Conservation (phyloP, 2,113 vertebrate species). For the Thermophis baileyi region DNA sequence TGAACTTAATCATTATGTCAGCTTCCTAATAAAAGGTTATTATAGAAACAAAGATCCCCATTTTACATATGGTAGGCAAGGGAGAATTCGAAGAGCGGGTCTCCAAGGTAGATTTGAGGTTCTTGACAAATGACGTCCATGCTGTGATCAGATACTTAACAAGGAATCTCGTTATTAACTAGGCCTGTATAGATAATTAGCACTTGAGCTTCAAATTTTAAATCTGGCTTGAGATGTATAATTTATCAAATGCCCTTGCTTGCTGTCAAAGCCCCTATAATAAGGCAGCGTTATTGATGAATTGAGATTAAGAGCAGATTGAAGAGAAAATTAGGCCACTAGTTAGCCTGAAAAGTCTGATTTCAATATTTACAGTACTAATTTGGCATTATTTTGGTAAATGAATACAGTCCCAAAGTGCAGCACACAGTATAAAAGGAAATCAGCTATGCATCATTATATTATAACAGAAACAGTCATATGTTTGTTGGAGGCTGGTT, state of each 20-base stretch:
- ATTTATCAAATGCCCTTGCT: conserved; percentile 95
- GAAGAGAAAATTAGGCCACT: conserved; percentile 89
- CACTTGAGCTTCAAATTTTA: conserved; percentile 99
- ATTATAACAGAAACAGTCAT: conserved; percentile 72
- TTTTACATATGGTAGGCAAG: conserved; percentile 98
- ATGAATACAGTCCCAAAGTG: conserved; percentile 72
- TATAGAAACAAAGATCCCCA: conserved; percentile 98
- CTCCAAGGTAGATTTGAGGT: conserved; percentile 91
- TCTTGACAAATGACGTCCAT: conserved; percentile 97
- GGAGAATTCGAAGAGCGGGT: conserved; percentile 86
- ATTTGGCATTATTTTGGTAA: conserved; percentile 90
- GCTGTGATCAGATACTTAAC: conserved; percentile 99
- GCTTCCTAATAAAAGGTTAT: conserved; percentile 99
- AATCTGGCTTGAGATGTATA: conserved; percentile 95
- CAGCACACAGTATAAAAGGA: conserved; percentile 60
- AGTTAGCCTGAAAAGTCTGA: conserved; percentile 82
- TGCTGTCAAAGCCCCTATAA: conserved; percentile 91
- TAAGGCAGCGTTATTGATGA: conserved; percentile 96
- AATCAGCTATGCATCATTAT: conserved; percentile 73
- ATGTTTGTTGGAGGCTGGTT: conserved; percentile 66
- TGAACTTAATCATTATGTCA: conserved; percentile 99
- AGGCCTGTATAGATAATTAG: conserved; percentile 99
- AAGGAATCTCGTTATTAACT: conserved; percentile 99
- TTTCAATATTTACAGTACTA: conserved; percentile 93
- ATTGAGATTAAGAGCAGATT: conserved; percentile 96